phyloP scores from a whole-genome alignment of 2,113 vertebrate genomes.

The Chionodraco myersi region DNA sequence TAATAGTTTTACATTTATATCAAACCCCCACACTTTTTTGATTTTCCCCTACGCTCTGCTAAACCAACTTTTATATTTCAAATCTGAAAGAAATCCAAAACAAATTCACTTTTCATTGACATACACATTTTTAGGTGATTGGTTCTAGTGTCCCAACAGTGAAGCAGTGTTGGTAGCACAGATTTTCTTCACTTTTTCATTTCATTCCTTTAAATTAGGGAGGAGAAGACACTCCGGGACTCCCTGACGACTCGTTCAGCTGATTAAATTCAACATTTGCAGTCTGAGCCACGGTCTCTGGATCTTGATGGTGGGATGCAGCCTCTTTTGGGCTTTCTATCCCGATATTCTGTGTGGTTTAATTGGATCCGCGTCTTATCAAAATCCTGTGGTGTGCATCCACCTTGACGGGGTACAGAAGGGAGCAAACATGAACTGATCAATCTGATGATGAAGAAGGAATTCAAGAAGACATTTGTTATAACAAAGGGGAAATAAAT shows the following conservation, averaged over 20 bases:
- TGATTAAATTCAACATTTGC: constrained; percentile 57
- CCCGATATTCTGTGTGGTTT: constrained; percentile 38
- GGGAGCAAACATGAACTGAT: constrained; percentile 36
- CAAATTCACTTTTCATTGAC: not conserved
- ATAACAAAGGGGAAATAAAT: constrained; percentile 14
- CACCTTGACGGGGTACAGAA: constrained; percentile 4
- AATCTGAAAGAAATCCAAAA: not conserved
- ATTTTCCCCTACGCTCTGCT: not conserved
- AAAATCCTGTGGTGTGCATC: constrained; percentile 37
- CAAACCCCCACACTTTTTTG: not conserved
- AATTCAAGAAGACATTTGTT: constrained; percentile 4
- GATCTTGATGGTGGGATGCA: constrained; percentile 23
- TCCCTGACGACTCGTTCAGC: constrained; percentile 28
- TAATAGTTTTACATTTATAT: constrained; percentile 7
- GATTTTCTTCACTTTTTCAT: constrained; percentile 31
- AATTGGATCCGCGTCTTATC: constrained; percentile 66
- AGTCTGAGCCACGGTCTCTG: constrained; percentile 34
- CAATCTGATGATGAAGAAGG: constrained; percentile 10
- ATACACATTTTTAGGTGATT: constrained; percentile 9
- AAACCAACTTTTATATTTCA: constrained; percentile 16
- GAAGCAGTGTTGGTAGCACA: not conserved
- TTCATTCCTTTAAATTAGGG: constrained; percentile 33
- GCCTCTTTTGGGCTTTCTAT: constrained; percentile 28
- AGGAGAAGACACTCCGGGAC: not conserved
- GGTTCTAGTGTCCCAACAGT: constrained; percentile 1